These are phyloP conservation scores for Villa cingulata DNA, from an alignment of 2,888 invertebrate genomes.

Conservation along the genomic window DNA sequence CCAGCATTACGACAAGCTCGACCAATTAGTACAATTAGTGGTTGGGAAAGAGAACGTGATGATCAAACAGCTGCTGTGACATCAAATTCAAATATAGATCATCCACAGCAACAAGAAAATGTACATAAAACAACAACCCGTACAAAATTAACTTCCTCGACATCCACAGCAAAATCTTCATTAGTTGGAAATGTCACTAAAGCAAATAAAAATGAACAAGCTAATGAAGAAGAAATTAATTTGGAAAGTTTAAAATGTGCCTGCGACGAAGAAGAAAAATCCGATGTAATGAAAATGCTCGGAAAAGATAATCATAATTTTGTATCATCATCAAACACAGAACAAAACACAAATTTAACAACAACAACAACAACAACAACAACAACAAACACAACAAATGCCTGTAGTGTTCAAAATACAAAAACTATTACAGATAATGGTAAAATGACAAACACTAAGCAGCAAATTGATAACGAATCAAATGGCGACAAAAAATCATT, in stretches of 20 bases:
- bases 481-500: slow-evolving; percentile 11
- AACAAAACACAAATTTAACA: slow-evolving; percentile 19
- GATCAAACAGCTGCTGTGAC: slow-evolving; percentile 13
- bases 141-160: slow-evolving; percentile 22
- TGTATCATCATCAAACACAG: slow-evolving; percentile 13
- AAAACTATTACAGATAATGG: too few relatives aligned
- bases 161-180: slow-evolving; percentile 12
- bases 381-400: slow-evolving; percentile 18
- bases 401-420: slow-evolving; percentile 8
- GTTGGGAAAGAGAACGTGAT: slow-evolving; percentile 64
- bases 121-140: slow-evolving; percentile 26
- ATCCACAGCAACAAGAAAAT: slow-evolving; percentile 18
- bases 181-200: slow-evolving; percentile 8
- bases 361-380: slow-evolving; percentile 30
- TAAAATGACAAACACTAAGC: too few relatives aligned
- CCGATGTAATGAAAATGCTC: slow-evolving; percentile 3
- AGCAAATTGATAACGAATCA: too few relatives aligned
- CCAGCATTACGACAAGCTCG: slow-evolving; percentile 83
- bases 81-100: slow-evolving; percentile 15
- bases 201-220: slow-evolving; percentile 19
- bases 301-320: too few relatives aligned
- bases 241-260: slow-evolving; percentile 19
- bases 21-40: slow-evolving; percentile 92
- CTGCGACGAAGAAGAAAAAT: slow-evolving; percentile 17
- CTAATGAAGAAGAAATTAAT: slow-evolving; percentile 18